Conservation (phyloP, 2,797 vertebrate species). For the Sebastes alutus region DNA sequence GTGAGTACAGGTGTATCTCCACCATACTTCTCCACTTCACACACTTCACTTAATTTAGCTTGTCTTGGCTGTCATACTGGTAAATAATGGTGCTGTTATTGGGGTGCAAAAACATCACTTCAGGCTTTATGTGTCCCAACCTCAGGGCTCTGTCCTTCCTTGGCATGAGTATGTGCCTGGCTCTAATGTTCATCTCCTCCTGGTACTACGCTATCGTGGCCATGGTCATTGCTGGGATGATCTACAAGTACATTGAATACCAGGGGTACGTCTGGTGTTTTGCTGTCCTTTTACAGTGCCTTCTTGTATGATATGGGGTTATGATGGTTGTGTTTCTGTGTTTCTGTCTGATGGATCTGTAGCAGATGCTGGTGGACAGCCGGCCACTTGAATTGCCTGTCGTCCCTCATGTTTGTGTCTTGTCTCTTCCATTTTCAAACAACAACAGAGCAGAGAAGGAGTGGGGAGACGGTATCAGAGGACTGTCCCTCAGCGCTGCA, state of each 20-base stretch:
- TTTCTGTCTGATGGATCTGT: not conserved
- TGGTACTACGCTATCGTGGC: constrained; percentile 99
- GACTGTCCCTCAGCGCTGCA: constrained; percentile 94
- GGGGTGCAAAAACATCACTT: not conserved
- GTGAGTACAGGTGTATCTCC: constrained; percentile 75
- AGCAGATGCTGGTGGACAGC: not conserved
- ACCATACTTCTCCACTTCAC: not conserved
- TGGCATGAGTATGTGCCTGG: constrained; percentile 98
- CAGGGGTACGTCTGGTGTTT: constrained; percentile 88
- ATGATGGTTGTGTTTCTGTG: not conserved
- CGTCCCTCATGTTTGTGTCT: not conserved
- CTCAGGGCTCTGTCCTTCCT: constrained; percentile 94
- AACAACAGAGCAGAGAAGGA: constrained; percentile 94
- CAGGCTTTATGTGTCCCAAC: not conserved
- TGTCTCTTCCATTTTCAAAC: constrained; percentile 1
- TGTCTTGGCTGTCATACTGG: not conserved
- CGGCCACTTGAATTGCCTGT: not conserved
- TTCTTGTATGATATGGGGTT: not conserved
- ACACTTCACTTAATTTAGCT: not conserved
- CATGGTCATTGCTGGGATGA: constrained; percentile 98
- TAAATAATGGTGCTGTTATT: not conserved
- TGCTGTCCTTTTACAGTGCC: not conserved
- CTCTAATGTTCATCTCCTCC: constrained; percentile 98
- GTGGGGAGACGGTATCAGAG: constrained; percentile 98
- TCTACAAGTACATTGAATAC: constrained; percentile 99